Conservation (phyloP, 2,888 invertebrate species). For the Aelia acuminata region DNA sequence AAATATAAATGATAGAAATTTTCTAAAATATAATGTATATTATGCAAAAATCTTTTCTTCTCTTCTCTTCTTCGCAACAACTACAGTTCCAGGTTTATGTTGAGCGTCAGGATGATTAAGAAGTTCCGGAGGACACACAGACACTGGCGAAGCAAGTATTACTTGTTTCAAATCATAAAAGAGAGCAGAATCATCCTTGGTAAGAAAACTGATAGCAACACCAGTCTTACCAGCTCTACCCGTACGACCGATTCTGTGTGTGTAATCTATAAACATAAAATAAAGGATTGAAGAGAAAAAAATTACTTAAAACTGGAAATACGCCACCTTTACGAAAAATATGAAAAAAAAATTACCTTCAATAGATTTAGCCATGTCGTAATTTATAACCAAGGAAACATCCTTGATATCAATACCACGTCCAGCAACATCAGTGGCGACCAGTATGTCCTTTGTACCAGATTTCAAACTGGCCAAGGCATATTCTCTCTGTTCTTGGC, state of each 20-base stretch:
- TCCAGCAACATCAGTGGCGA: slow-evolving; percentile 99
- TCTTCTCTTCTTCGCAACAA: slow-evolving; percentile 88
- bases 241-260: slow-evolving; percentile 98
- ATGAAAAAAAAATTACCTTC: slow-evolving; percentile 77
- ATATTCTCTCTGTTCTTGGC: slow-evolving; percentile 99
- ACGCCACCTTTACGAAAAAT: no score
- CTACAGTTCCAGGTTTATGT: slow-evolving; percentile 95
- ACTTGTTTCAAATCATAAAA: slow-evolving; percentile 98
- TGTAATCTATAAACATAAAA: slow-evolving; percentile 79
- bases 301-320: not conserved
- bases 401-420: slow-evolving; percentile 99
- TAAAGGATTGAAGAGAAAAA: not conserved
- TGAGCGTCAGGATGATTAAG: slow-evolving; percentile 99
- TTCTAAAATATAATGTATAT: slow-evolving; percentile 63
- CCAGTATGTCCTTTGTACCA: slow-evolving; percentile 96
- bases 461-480: slow-evolving; percentile 96
- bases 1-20: slow-evolving; percentile 70
- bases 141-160: slow-evolving; percentile 89
- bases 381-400: slow-evolving; percentile 98
- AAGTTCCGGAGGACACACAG: slow-evolving; percentile 95
- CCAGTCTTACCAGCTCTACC: slow-evolving; percentile 99
- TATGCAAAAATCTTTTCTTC: slow-evolving; percentile 97
- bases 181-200: slow-evolving; percentile 94
- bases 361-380: slow-evolving; percentile 99
- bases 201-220: slow-evolving; percentile 95